Conservation (phyloP, 2,888 invertebrate genomes). For the Gryllus longicercus region DNA sequence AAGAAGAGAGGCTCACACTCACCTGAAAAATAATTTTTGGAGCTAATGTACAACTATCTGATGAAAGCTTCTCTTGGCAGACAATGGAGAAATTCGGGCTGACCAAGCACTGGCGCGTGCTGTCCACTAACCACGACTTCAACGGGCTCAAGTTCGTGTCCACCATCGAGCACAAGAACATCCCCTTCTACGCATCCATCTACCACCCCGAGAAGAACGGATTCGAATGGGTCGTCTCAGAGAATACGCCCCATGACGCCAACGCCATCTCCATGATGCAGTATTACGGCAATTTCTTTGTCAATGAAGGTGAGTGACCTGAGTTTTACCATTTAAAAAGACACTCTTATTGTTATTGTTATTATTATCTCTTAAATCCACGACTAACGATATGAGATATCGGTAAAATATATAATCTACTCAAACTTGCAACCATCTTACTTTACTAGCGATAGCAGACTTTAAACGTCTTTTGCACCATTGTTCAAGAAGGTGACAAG, state of each 20-base stretch:
- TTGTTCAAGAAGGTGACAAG: too few relatives aligned
- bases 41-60: too few relatives aligned
- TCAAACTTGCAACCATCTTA: too few relatives aligned
- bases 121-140: slow-evolving; percentile 67
- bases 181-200: slow-evolving; percentile 81
- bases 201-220: slow-evolving; percentile 88
- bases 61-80: slow-evolving; percentile 44
- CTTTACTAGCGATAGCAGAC: too few relatives aligned
- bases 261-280: slow-evolving; percentile 64
- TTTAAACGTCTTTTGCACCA: too few relatives aligned
- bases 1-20: too few relatives aligned
- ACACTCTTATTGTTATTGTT: too few relatives aligned
- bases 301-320: slow-evolving; percentile 57
- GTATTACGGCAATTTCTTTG: slow-evolving; percentile 78
- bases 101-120: slow-evolving; percentile 61
- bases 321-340: too few relatives aligned
- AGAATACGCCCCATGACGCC: slow-evolving; percentile 61
- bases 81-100: slow-evolving; percentile 56
- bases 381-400: too few relatives aligned
- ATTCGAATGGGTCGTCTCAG: slow-evolving; percentile 67
- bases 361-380: too few relatives aligned
- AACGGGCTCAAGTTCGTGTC: slow-evolving; percentile 69
- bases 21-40: too few relatives aligned
- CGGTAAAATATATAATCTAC: too few relatives aligned
- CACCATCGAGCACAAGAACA: slow-evolving; percentile 65